phyloP scores from a whole-genome alignment of 2,888 invertebrate species.

The Microctonus hyperodae region DNA sequence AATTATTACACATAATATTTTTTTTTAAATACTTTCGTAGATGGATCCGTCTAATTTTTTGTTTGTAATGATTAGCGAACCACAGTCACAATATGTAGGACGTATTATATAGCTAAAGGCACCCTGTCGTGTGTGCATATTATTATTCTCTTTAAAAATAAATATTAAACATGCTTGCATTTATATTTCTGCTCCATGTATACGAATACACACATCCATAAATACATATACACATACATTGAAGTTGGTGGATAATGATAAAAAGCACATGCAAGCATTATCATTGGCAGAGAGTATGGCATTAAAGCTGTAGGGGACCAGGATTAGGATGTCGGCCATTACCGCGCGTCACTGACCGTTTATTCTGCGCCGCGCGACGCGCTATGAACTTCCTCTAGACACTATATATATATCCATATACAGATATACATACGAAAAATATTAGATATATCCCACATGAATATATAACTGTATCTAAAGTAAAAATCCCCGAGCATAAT shows the following conservation, averaged over 20 bases:
- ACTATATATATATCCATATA: conserved; percentile 3
- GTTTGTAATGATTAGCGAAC: too few species aligned
- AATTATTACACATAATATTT: too few species aligned
- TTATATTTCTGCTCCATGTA: too few species aligned
- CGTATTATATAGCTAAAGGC: neutral
- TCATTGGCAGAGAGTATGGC: conserved; percentile 52
- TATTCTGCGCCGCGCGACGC: conserved; percentile 58
- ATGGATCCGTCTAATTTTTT: too few species aligned
- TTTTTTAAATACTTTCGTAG: too few species aligned
- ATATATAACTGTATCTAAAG: neutral
- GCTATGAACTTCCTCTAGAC: conserved; percentile 59
- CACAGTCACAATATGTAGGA: neutral
- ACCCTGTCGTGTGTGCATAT: neutral
- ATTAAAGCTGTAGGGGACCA: conserved; percentile 61
- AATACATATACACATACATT: neutral
- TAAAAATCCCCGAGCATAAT: neutral
- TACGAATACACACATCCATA: conserved; percentile 2
- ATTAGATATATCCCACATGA: neutral
- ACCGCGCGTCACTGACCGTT: conserved; percentile 63
- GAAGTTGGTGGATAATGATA: conserved; percentile 50
- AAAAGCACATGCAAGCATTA: conserved; percentile 58
- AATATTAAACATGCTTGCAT: neutral
- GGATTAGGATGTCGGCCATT: conserved; percentile 64
- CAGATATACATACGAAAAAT: neutral
- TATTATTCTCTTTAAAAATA: neutral